Conservation (phyloP, 35 echinoderm and acorn worm genomes). For the Heliocidaris erythrogramma region DNA sequence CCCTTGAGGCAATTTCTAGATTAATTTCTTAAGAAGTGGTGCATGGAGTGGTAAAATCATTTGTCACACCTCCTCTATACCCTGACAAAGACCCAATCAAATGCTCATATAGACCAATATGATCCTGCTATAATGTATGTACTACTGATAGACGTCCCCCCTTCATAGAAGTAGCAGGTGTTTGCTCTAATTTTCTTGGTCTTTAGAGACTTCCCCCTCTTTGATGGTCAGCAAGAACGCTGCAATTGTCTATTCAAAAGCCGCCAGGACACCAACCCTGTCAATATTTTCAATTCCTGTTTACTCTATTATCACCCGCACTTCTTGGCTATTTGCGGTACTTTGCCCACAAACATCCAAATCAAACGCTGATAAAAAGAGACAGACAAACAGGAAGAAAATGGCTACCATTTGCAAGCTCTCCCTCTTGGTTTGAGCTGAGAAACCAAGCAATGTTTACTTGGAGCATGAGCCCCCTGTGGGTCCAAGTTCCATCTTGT, state of each 20-base stretch:
- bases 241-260: neutral
- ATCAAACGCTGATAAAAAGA: neutral
- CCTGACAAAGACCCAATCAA: neutral
- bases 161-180: neutral
- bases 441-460: neutral
- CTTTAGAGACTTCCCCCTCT: neutral
- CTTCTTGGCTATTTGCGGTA: neutral
- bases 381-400: neutral
- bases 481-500: constrained; percentile 7
- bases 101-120: neutral
- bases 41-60: constrained; percentile 8
- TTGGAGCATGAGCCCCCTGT: neutral
- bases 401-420: neutral
- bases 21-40: neutral
- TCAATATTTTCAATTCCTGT: constrained; percentile 18
- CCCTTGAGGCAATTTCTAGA: neutral
- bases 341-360: neutral
- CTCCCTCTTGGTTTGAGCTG: neutral
- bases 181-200: neutral
- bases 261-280: neutral
- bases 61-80: neutral
- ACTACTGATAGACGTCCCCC: neutral
- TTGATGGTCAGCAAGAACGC: neutral
- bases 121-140: neutral
- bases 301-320: constrained; percentile 5